Percentiles rank a stretch among this genome's conserved stretches.
phyloP scores from a whole-genome alignment of 2,888 invertebrate genomes.

The Yponomeuta evonymella region DNA sequence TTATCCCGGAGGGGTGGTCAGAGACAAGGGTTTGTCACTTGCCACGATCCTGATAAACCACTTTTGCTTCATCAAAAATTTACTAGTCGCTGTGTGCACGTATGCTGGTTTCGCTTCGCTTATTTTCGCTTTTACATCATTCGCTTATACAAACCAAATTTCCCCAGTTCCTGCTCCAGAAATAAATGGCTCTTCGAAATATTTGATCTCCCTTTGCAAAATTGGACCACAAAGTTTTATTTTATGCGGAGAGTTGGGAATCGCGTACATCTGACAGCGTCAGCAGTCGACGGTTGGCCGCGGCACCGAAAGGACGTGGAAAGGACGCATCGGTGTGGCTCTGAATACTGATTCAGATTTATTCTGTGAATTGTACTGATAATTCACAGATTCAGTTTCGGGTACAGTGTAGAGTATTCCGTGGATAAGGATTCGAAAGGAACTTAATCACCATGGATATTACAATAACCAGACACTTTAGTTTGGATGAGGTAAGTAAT shows the following conservation, averaged over 20 bases:
- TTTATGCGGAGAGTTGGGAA: neutral
- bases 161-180: neutral
- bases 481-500: conserved; percentile 65
- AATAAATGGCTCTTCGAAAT: neutral
- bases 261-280: neutral
- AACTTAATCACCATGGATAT: conserved; percentile 50
- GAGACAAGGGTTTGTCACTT: too few species aligned
- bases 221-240: neutral
- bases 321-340: conserved; percentile 28
- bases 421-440: neutral
- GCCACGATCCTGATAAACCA: too few species aligned
- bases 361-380: too few species aligned
- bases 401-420: neutral
- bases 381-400: too few species aligned
- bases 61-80: too few species aligned
- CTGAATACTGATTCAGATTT: too few species aligned
- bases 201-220: neutral
- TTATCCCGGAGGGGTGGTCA: too few species aligned
- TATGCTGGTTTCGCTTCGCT: too few species aligned
- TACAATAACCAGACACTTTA: conserved; percentile 66
- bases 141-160: too few species aligned
- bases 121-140: too few species aligned
- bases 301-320: conserved; percentile 33
- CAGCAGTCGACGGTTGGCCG: conserved; percentile 41
- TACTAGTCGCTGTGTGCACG: too few species aligned